Evolutionary conservation across 2,113 vertebrate species (phyloP), one percentile per base, ranked within the genome.

Genomic region (Amblyopsis rosae): DNA sequence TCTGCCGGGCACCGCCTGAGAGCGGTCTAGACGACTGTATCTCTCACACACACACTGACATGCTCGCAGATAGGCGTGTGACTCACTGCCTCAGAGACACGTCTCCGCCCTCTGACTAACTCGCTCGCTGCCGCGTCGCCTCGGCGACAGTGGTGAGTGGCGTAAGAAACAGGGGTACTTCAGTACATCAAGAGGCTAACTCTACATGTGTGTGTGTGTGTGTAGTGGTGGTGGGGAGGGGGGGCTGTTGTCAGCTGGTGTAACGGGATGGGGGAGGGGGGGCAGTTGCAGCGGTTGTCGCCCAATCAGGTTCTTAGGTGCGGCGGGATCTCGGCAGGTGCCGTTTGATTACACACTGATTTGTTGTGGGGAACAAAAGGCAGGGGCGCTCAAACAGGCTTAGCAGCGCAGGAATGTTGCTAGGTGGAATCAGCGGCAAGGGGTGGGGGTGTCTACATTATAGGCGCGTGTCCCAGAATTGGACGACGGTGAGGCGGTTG

Each of bases 391-490:
- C 58, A 45, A 35, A 45, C 60, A 65, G 69, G 65, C 65, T 53
- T 62, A 59, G 67, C 58, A 76, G 71, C 56, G 62, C 60, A 85
- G 79, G 72, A 88, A 84, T 82, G 78, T 77, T 84, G 71, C 80
- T 78, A 59, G 71, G 69, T 83, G 77, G 74, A 85, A 84, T 57
- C 62, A 26, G 26, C 26, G 26, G 26, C 2, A 26, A 76, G 71
- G 83, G 72, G n/a, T n/a, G 68, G 85, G 77, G 76, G 71, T 32
- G 62, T 10, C 77, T 85, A 75, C 58, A 26, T 26, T 26, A 26
- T 26, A 57, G 4, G n/a, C 80, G 79, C 80, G 77, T 78, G 82
- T 86, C 87, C 87, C 88, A 78, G 80, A 84, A 85, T 88, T 67
- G 78, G 87, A 87, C 71, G 68, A 86, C 11, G 26, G 72, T 71